phyloP scores from a whole-genome alignment of 2,113 vertebrate genomes.

The Leiothrix lutea region DNA sequence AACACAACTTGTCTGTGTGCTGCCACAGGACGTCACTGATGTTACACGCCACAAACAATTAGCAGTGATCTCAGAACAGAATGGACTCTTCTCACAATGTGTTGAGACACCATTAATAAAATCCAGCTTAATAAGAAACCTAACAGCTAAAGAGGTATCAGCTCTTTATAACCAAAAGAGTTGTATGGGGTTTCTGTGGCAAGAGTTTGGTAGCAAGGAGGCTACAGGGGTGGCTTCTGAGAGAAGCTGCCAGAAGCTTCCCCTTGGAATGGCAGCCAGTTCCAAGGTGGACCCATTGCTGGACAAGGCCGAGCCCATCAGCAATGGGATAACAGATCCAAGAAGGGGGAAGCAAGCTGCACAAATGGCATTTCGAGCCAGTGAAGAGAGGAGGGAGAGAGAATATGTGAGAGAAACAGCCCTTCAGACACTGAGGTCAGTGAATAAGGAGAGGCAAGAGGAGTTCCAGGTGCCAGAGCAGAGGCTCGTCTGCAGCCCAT shows the following conservation, averaged over 20 bases:
- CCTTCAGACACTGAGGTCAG: neutral
- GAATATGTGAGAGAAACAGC: neutral
- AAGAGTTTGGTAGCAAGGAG: neutral
- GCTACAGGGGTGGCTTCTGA: neutral
- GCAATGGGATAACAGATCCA: neutral
- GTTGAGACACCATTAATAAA: neutral
- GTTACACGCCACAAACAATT: neutral
- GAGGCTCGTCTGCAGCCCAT: neutral
- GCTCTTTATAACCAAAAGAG: neutral
- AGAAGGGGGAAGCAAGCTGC: neutral
- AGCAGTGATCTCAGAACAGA: fast-evolving
- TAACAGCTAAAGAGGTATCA: neutral
- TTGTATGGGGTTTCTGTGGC: neutral
- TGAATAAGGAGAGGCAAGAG: fast-evolving
- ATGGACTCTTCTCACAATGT: fast-evolving
- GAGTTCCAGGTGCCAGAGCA: neutral
- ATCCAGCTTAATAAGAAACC: neutral
- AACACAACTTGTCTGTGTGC: neutral
- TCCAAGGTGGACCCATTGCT: neutral
- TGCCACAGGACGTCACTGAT: neutral
- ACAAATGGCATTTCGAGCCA: neutral
- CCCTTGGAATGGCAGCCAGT: neutral
- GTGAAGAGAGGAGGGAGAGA: neutral
- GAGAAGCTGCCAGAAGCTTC: neutral
- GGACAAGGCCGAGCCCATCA: neutral